Conservation (phyloP, 2,888 invertebrate genomes). For the Choristoneura rosaceana region DNA sequence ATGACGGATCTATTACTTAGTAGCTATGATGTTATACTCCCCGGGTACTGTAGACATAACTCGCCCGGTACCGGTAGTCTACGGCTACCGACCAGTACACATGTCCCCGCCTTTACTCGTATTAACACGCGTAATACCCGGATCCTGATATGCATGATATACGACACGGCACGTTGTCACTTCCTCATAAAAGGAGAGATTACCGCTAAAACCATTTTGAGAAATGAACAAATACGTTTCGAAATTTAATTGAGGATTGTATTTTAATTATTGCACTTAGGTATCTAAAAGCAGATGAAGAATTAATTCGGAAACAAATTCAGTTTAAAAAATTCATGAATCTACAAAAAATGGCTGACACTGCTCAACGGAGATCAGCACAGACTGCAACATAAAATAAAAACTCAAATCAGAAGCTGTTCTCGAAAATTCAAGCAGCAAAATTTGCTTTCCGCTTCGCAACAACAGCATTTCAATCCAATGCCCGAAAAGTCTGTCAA, state of each 20-base stretch:
- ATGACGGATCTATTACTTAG: too few species aligned
- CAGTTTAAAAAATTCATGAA: not conserved
- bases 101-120: not conserved
- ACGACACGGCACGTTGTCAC: not conserved
- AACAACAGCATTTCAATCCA: slow-evolving; percentile 37
- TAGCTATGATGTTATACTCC: too few species aligned
- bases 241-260: not conserved
- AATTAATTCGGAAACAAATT: not conserved
- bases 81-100: not conserved
- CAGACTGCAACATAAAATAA: not conserved
- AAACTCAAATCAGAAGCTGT: not conserved
- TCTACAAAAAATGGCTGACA: not conserved
- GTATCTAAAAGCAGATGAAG: not conserved
- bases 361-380: not conserved
- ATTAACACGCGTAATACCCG: slow-evolving; percentile 1
- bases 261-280: too few species aligned
- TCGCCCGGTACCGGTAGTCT: too few species aligned
- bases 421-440: not conserved
- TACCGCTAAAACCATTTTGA: not conserved
- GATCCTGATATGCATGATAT: slow-evolving; percentile 1
- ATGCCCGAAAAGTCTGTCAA: slow-evolving; percentile 42
- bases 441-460: slow-evolving; percentile 10
- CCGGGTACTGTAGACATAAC: too few species aligned
- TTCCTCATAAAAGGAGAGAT: not conserved
- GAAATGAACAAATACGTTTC: not conserved